A percentile compares a stretch with the other conserved stretches of the same genome.
These are phyloP conservation scores for Pseudanteris insignis DNA, from an alignment of 2,888 invertebrate genomes.

Conservation along the genomic window DNA sequence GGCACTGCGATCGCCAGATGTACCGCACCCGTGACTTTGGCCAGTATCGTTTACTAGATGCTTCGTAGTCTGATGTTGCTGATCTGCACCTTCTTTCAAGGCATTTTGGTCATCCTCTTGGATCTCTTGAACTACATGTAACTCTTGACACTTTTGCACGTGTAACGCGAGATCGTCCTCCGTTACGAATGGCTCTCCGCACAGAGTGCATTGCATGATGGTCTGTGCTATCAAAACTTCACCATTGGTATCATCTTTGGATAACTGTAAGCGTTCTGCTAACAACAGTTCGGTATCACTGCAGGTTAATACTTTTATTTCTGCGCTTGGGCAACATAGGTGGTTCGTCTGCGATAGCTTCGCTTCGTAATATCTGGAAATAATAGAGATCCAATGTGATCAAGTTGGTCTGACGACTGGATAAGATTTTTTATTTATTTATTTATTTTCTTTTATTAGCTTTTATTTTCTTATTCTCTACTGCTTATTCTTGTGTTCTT, in stretches of 20 bases:
- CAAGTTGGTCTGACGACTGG: constrained; percentile 43
- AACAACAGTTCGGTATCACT: constrained; percentile 52
- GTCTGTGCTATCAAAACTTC: constrained; percentile 45
- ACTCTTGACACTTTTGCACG: constrained; percentile 48
- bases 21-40: constrained; percentile 54
- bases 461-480: too few species aligned
- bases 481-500: constrained; percentile 12
- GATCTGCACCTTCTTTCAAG: background rate
- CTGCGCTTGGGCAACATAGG: constrained; percentile 49
- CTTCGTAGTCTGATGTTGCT: constrained; percentile 21
- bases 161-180: constrained; percentile 47
- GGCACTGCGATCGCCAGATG: constrained; percentile 56
- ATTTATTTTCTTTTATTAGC: too few species aligned
- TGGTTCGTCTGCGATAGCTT: constrained; percentile 52
- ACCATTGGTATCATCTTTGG: constrained; percentile 35
- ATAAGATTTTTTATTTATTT: constrained; percentile 6
- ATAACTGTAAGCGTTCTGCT: constrained; percentile 46
- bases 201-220: constrained; percentile 53
- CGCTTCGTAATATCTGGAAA: constrained; percentile 64
- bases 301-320: constrained; percentile 54
- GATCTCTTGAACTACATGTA: constrained; percentile 6
- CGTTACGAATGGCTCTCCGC: constrained; percentile 53
- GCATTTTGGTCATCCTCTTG: background rate
- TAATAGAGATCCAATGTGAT: constrained; percentile 60
- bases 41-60: constrained; percentile 33